Conservation (phyloP, 2,888 invertebrate genomes). For the Parthenolecanium corni region DNA sequence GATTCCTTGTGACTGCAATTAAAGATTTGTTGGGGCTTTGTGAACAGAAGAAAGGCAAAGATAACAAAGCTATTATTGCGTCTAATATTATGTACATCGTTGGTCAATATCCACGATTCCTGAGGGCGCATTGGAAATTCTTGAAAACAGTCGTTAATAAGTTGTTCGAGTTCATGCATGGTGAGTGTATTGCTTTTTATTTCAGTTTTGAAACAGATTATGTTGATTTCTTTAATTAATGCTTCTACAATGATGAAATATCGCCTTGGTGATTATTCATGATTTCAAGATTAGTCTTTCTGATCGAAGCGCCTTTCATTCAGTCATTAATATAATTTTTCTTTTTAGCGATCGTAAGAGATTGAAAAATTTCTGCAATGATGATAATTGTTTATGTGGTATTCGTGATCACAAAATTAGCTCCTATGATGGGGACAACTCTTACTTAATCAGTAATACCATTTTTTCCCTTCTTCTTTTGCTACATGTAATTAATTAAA, state of each 20-base stretch:
- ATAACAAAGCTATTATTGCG: constrained; percentile 99
- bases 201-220: background rate
- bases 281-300: constrained; percentile 28
- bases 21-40: constrained; percentile 93
- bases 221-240: background rate
- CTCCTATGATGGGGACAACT: too few relatives aligned
- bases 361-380: background rate
- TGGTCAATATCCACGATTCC: constrained; percentile 96
- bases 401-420: too few relatives aligned
- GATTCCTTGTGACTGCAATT: constrained; percentile 97
- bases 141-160: constrained; percentile 99
- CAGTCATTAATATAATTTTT: constrained; percentile 8
- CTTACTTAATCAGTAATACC: too few relatives aligned
- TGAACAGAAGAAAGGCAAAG: constrained; percentile 96
- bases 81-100: constrained; percentile 99
- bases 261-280: constrained; percentile 18
- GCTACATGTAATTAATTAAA: too few relatives aligned
- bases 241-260: constrained; percentile 13
- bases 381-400: background rate
- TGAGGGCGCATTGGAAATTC: constrained; percentile 99
- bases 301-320: background rate
- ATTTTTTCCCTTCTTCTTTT: too few relatives aligned
- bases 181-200: constrained; percentile 36
- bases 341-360: background rate
- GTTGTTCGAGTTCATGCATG: constrained; percentile 99